phyloP scores from a whole-genome alignment of 2,888 invertebrate species.

The Drosophila differens region DNA sequence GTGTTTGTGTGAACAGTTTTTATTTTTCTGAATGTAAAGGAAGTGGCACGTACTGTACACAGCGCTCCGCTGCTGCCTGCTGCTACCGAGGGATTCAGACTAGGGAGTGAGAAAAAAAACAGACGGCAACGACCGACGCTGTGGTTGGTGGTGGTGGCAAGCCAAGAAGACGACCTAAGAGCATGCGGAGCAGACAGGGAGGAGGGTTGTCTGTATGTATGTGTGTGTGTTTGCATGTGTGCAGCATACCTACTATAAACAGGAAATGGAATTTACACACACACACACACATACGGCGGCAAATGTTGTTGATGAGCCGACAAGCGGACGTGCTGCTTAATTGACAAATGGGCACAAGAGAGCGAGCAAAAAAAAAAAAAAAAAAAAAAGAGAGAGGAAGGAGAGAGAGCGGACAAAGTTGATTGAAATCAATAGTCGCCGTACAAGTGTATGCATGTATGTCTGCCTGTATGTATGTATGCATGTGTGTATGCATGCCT shows the following conservation, averaged over 20 bases:
- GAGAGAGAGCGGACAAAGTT: constrained; percentile 55
- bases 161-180: constrained; percentile 47
- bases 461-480: constrained; percentile 7
- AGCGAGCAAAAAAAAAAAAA: constrained; percentile 44
- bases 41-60: constrained; percentile 80
- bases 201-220: constrained; percentile 17
- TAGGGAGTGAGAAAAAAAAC: constrained; percentile 55
- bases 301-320: constrained; percentile 65
- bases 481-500: constrained; percentile 42
- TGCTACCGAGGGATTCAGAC: constrained; percentile 63
- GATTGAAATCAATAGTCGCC: constrained; percentile 78
- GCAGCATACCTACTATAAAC: constrained; percentile 74
- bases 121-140: constrained; percentile 57
- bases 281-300: constrained; percentile 23
- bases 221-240: constrained; percentile 43
- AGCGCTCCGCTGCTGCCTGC: constrained; percentile 60
- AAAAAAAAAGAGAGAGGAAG: constrained; percentile 31
- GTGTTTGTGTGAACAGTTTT: constrained; percentile 65
- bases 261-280: constrained; percentile 79
- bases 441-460: constrained; percentile 54
- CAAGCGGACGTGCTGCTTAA: constrained; percentile 75
- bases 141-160: constrained; percentile 51
- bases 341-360: constrained; percentile 71
- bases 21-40: constrained; percentile 80
- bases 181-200: constrained; percentile 22